Evolutionary conservation across 2,797 vertebrate genomes (phyloP), one percentile per base, ranked within the genome.

Genomic region (Spinus pinus): DNA sequence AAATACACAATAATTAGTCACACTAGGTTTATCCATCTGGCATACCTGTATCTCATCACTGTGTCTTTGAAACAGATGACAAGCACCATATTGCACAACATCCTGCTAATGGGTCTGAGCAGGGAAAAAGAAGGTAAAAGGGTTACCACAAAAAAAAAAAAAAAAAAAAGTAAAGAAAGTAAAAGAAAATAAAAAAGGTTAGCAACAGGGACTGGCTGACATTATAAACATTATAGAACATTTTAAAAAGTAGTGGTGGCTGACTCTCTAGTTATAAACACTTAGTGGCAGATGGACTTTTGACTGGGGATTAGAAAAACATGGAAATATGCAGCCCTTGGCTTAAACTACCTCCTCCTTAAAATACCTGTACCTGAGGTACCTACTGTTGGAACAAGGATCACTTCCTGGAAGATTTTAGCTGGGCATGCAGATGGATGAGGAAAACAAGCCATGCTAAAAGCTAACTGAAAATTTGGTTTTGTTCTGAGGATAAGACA

Each of bases 1-100:
- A 98, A 98, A 98, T 98, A 98, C 98, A 98, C 98, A 98, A 98
- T 98, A 98, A 98, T 98, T 98, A 98, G 98, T 98, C 98, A 98
- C 98, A 98, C 98, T 98, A 98, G 98, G 98, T 98, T 98, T 98
- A 98, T 98, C 98, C 98, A 98, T 98, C 98, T 98, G 98, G 98
- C 97, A 97, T 98, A 98, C 98, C 98, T 98, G 98, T 96, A 97
- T 97, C 97, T 97, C 94, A 97, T 98, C 98, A 96, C 97, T 93
- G 95, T 98, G 98, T 96, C 98, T 98, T 97, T 97, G 97, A 98
- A 97, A 98, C 97, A 98, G 97, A 97, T 98, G 98, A 98, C 98
- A 98, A 96, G 97, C 97, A 98, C 95, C 98, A 98, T 98, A 98
- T 98, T 98, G 98, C 96, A 89, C 83, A 97, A 96, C 95, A 97